Conservation (phyloP, 2,113 vertebrate genomes). For the Phalacrocorax pelagicus region DNA sequence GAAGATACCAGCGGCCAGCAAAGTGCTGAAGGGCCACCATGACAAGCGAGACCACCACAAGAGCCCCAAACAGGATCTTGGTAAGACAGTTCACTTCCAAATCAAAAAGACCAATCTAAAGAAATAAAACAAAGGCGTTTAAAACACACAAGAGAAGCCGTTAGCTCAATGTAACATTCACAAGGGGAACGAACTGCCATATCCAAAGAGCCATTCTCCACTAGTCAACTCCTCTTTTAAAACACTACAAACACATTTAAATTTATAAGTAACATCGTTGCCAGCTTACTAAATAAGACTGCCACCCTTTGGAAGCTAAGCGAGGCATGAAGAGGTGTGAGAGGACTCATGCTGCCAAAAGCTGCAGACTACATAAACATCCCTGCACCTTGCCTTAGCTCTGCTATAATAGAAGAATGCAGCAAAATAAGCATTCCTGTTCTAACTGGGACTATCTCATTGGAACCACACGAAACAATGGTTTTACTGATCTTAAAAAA, state of each 20-base stretch:
- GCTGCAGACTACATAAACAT: not conserved
- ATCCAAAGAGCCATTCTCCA: not conserved
- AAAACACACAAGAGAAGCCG: not conserved
- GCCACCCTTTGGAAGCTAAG: not conserved
- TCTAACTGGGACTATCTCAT: not conserved
- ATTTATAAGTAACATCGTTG: not conserved
- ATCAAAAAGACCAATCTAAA: constrained; percentile 95
- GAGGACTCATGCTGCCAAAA: not conserved
- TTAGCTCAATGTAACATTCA: not conserved
- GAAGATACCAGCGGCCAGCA: constrained; percentile 95
- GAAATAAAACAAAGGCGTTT: not conserved
- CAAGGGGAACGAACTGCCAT: not conserved
- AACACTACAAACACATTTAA: not conserved
- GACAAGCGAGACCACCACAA: constrained; percentile 93
- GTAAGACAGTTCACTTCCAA: constrained; percentile 97
- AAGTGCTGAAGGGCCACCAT: constrained; percentile 99
- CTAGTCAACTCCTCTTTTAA: not conserved
- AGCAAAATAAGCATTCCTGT: not conserved
- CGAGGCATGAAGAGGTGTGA: not conserved
- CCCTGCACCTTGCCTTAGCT: not conserved
- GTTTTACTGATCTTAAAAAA: not conserved
- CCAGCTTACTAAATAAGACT: not conserved
- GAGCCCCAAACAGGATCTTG: constrained; percentile 93
- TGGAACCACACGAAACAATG: not conserved
- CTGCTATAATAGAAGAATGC: not conserved